These are phyloP conservation scores for Euplexia lucipara DNA, from an alignment of 2,888 invertebrate species.

Conservation along the genomic window DNA sequence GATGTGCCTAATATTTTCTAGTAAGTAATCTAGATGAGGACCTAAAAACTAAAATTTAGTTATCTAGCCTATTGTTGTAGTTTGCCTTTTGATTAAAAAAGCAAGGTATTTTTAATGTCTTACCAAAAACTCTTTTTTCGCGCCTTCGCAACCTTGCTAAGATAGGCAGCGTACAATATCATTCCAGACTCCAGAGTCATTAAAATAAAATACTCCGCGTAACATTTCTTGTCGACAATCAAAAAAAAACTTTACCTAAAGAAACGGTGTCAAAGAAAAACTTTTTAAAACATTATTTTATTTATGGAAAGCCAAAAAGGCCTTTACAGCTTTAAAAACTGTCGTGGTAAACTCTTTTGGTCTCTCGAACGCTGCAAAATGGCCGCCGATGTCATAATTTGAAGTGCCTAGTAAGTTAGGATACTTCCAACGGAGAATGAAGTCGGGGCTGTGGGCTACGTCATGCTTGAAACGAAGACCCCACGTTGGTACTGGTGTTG, in stretches of 20 bases:
- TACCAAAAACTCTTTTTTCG: too few relatives aligned
- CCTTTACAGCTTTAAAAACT: slow-evolving; percentile 86
- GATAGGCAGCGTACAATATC: background rate
- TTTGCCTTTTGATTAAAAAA: background rate
- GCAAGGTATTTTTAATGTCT: too few relatives aligned
- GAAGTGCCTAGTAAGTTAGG: slow-evolving; percentile 93
- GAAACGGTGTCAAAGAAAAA: background rate
- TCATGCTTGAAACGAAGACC: slow-evolving; percentile 94
- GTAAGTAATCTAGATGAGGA: too few relatives aligned
- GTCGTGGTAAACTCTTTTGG: slow-evolving; percentile 94
- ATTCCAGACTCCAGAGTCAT: background rate
- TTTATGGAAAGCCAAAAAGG: slow-evolving; percentile 67
- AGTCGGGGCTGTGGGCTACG: slow-evolving; percentile 91
- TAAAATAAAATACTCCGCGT: slow-evolving; percentile 15
- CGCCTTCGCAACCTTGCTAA: too few relatives aligned
- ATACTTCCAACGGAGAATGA: slow-evolving; percentile 91
- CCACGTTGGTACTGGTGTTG: slow-evolving; percentile 93
- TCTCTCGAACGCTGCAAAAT: slow-evolving; percentile 96
- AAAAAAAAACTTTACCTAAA: background rate
- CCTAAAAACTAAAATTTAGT: too few relatives aligned
- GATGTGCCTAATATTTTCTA: too few relatives aligned
- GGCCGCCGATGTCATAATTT: slow-evolving; percentile 93
- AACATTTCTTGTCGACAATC: background rate
- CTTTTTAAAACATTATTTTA: slow-evolving; percentile 19
- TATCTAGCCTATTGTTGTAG: background rate